Evolutionary conservation across 2,888 invertebrate genomes (phyloP), one percentile per base, ranked within the genome.

Genomic region (Rhagophthalmus giganteus): DNA sequence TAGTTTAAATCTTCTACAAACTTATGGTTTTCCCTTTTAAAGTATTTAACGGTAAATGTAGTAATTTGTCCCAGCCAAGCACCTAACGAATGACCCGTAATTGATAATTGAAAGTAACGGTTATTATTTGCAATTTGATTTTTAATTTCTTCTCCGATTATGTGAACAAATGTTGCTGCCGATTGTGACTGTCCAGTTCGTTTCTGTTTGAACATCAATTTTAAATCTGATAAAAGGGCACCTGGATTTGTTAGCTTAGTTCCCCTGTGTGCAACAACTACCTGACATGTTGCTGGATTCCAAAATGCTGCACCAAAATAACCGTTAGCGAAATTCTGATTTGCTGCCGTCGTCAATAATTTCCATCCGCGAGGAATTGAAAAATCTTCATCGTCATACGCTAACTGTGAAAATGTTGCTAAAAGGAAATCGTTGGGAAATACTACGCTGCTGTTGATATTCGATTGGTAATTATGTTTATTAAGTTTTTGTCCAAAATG

Each of bases 31-130:
- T 33, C 2, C 10, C 11, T 2, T 16, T 16, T 48, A 28, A 48
- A 54, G 15, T 48, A 54, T 27, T 54, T 54, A 1, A 39, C 20
- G 2, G 44, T 54, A 13, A 54, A 54, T 1, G 48, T 48, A 2
- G 39, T 44, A n/a, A 48, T 14, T 10, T 54, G 54, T 4, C 44
- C 48, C 7, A 54, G 37, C 54, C 54, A 54, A 7, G 48, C 54
- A 9, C 54, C 54, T 27, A 54, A 39, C 2, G 54, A 54, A 33
- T 54, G 54, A 1, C 50, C 50, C 8, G 54, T 49, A n/a, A 49
- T 54, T 24, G 50, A 50, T 25, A 50, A 37, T 15, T 41, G 40
- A 25, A 48, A 26, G n/a, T 10, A 10, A 20, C 9, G 16, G 9
- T 9, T 24, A 6, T 27, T 12, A 8, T 11, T 8, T 5, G 5